Conservation (phyloP, 2,797 vertebrate genomes). For the Sebastes steindachneri region DNA sequence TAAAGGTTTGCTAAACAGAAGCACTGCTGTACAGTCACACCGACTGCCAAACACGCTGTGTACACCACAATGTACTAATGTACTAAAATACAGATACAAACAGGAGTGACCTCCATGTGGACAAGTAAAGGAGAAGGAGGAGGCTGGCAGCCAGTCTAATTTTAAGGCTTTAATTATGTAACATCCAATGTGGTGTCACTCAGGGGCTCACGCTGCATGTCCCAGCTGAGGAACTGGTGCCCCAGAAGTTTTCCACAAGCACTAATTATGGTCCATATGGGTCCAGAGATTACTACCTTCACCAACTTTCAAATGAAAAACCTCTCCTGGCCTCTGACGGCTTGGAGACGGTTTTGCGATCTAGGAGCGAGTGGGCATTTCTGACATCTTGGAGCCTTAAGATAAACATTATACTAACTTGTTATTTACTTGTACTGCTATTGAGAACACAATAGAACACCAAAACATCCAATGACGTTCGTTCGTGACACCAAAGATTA, state of each 20-base stretch:
- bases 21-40: neutral
- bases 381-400: slow-evolving; percentile 17
- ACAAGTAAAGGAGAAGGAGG: slow-evolving; percentile 4
- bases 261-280: slow-evolving; percentile 68
- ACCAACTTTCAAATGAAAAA: slow-evolving; percentile 64
- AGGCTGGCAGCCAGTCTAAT: slow-evolving; percentile 40
- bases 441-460: slow-evolving; percentile 1
- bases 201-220: slow-evolving; percentile 32
- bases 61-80: neutral
- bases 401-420: slow-evolving; percentile 32
- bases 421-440: slow-evolving; percentile 19
- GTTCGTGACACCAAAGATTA: slow-evolving; percentile 27
- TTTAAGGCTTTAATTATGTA: slow-evolving; percentile 69
- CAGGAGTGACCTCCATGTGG: slow-evolving; percentile 5
- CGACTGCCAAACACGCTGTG: neutral
- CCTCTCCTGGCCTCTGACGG: slow-evolving; percentile 41
- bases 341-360: slow-evolving; percentile 18
- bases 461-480: slow-evolving; percentile 20
- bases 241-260: slow-evolving; percentile 62
- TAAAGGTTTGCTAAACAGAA: neutral
- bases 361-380: slow-evolving; percentile 12
- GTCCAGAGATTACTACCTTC: slow-evolving; percentile 70
- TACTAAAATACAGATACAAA: slow-evolving; percentile 2
- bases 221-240: slow-evolving; percentile 52
- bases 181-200: slow-evolving; percentile 59